Evolutionary conservation across 1,140 invertebrate species (phyloP), one percentile per base, ranked within the genome.

Genomic region (Idris sp.): DNA sequence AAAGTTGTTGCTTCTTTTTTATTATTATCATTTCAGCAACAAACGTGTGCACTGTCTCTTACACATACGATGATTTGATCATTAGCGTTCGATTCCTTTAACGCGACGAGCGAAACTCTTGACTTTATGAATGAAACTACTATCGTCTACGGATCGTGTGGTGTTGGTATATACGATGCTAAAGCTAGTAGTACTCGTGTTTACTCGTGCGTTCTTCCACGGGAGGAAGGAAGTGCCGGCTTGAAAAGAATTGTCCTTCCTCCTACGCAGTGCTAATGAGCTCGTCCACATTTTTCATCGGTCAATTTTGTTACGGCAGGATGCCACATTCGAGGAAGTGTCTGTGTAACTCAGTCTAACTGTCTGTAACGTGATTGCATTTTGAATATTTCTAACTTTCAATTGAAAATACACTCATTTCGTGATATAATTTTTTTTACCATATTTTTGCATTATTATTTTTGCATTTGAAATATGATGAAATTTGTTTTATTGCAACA

Each of bases 111-210:
- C 62, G 74, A 81, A 78, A 83, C 78, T 78, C 76, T 69, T 65
- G 75, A 80, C 67, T 86, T 87, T 86, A 86, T 85, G 84, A 86
- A 86, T 87, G 84, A 86, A 87, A 83, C 80, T 77, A 80, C 80
- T 77, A 82, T 81, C 58, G 54, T 74, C 75, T 74, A 73, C 41
- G 58, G 74, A 77, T 79, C 73, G 62, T 76, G 51, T 79, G 74
- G 62, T 76, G 51, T 44, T 28, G 59, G 36, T 51, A 31, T 65
- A 65, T 30, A 51, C 44, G 53, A 77, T 75, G 56, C 61, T 54
- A 46, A 74, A 65, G 75, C 54, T 65, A 62, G 75, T 83, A 83
- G 77, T 80, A 81, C 77, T 76, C 77, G 80, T 78, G 72, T 83
- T 83, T 81, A 83, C 80, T 81, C 81, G 80, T 69, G 77, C 79